Evolutionary conservation across 2,888 invertebrate genomes (phyloP).

Genomic region (Oxycera nigricornis): DNA sequence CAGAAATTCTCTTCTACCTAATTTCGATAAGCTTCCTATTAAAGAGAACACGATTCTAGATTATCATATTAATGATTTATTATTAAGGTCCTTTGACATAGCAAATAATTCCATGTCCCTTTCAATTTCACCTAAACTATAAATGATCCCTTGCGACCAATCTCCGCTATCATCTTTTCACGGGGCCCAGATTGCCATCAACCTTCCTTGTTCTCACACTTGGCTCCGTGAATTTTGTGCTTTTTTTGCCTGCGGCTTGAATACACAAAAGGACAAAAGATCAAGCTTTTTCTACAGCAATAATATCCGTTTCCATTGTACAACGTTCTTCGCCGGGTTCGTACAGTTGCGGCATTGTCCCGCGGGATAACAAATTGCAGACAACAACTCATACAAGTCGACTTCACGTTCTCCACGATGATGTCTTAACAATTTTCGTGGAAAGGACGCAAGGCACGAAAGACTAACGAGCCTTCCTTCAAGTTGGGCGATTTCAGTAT

Average conservation of each 20-base stretch:
- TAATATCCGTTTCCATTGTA: constrained; percentile 23
- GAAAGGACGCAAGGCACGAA: neutral
- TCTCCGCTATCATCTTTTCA: too few species aligned
- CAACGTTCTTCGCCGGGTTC: neutral
- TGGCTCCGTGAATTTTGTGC: too few species aligned
- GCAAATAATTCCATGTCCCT: too few species aligned
- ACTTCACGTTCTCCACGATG: neutral
- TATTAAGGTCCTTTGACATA: too few species aligned
- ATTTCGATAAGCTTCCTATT: too few species aligned
- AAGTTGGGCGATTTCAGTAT: neutral
- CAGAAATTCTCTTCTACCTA: too few species aligned
- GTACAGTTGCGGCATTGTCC: neutral
- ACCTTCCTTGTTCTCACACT: neutral
- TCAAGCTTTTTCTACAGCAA: constrained; percentile 15
- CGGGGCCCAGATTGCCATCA: neutral
- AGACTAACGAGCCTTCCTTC: neutral
- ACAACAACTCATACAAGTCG: constrained; percentile 21
- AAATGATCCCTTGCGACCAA: too few species aligned
- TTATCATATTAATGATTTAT: too few species aligned
- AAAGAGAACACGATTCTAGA: too few species aligned
- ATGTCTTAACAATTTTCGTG: neutral
- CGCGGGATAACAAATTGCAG: constrained; percentile 22
- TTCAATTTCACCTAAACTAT: too few species aligned
- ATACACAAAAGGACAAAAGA: constrained; percentile 26
- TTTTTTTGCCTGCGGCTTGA: neutral